Evolutionary conservation across 2,888 invertebrate genomes (phyloP).

Genomic region (Macrophya alboannulata): DNA sequence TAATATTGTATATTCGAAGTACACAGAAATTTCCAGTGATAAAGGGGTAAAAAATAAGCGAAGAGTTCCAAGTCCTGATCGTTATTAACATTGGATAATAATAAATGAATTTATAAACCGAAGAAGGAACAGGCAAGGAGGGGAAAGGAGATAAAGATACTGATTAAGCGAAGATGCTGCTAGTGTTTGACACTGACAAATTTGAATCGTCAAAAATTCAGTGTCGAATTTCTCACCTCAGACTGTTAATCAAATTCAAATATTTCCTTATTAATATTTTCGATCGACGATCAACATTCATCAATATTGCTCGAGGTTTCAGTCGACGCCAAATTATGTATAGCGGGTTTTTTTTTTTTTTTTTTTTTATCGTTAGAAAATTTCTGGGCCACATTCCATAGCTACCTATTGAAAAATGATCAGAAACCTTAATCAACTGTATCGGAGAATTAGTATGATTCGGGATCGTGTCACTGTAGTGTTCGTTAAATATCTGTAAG

Average conservation of each 20-base stretch:
- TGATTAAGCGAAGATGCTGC: conserved; percentile 54
- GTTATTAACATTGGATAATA: neutral
- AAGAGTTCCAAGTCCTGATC: neutral
- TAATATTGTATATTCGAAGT: neutral
- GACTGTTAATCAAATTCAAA: conserved; percentile 50
- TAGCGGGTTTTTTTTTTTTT: too few species aligned
- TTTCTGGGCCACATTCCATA: neutral
- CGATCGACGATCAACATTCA: conserved; percentile 12
- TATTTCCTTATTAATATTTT: conserved; percentile 46
- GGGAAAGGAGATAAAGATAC: neutral
- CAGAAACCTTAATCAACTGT: neutral
- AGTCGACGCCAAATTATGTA: neutral
- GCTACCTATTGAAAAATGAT: neutral
- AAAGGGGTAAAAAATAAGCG: neutral
- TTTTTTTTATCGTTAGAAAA: neutral
- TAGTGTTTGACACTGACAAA: conserved; percentile 53
- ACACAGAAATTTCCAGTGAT: neutral
- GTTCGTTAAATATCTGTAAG: neutral
- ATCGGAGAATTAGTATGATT: neutral
- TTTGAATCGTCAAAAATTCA: conserved; percentile 23
- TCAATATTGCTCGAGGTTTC: conserved; percentile 46
- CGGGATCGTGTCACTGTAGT: neutral
- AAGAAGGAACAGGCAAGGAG: neutral
- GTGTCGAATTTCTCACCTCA: conserved; percentile 51
- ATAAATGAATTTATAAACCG: too few species aligned